Evolutionary conservation across 1,140 invertebrate species (phyloP).

Genomic region (Microplitis mediator): DNA sequence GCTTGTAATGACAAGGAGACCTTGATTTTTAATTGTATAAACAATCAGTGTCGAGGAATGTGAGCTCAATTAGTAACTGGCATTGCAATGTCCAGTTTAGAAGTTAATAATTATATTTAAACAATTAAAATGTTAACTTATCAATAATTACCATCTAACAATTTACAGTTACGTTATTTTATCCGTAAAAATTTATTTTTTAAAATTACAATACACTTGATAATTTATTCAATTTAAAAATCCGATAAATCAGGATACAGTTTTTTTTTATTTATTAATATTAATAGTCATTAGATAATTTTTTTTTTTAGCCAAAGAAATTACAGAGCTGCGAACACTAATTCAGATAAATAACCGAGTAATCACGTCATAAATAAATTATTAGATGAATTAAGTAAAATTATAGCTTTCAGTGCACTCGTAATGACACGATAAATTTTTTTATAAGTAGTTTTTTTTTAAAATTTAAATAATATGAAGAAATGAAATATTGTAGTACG

Average conservation of each 20-base stretch:
- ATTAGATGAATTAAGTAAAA: not conserved
- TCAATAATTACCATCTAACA: not conserved
- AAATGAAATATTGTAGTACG: not conserved
- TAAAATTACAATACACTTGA: too few species aligned
- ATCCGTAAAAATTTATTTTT: too few species aligned
- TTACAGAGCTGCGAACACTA: slow-evolving; percentile 3
- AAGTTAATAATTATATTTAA: not conserved
- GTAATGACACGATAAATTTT: not conserved
- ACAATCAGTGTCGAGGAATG: slow-evolving; percentile 15
- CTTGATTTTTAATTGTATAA: slow-evolving; percentile 16
- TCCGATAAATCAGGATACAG: too few species aligned
- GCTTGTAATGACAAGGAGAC: not conserved
- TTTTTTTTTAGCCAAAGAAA: not conserved
- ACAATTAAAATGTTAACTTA: not conserved
- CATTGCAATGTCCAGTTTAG: slow-evolving; percentile 4
- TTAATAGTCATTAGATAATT: not conserved
- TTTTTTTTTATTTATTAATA: not conserved
- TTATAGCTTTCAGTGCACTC: not conserved
- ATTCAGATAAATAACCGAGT: not conserved
- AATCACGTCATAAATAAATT: slow-evolving; percentile 1
- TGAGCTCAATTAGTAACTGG: slow-evolving; percentile 10
- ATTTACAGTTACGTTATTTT: not conserved
- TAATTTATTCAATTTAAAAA: too few species aligned
- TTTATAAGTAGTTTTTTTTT: not conserved
- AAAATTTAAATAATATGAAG: not conserved